These are phyloP conservation scores for Morinoia aosen DNA, from an alignment of 2,888 invertebrate species.

Conservation along the genomic window DNA sequence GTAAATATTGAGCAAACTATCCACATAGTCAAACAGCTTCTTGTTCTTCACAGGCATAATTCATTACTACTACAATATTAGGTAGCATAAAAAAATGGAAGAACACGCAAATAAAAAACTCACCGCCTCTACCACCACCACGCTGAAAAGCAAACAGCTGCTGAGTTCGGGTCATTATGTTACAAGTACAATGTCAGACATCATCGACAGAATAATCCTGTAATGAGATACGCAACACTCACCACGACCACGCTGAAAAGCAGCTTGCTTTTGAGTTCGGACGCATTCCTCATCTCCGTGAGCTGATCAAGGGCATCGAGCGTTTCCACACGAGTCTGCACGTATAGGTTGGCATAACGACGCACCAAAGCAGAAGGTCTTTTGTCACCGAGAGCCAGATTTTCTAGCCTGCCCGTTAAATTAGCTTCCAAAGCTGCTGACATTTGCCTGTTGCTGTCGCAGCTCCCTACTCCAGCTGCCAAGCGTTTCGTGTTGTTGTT, in stretches of 20 bases:
- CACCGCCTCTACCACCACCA: too few species aligned
- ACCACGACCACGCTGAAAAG: constrained; percentile 96
- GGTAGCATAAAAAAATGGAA: too few species aligned
- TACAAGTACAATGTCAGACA: too few species aligned
- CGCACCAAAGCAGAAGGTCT: constrained; percentile 77
- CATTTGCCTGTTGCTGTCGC: background rate
- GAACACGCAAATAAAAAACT: too few species aligned
- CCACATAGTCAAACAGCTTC: too few species aligned
- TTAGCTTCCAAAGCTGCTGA: constrained; percentile 25
- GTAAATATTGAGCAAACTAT: too few species aligned
- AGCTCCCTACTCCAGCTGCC: background rate
- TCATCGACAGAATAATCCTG: too few species aligned
- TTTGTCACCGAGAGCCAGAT: constrained; percentile 67
- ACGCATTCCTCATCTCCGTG: constrained; percentile 84
- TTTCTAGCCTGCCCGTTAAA: constrained; percentile 55
- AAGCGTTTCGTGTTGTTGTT: background rate
- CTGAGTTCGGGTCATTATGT: too few species aligned
- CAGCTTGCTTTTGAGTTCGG: constrained; percentile 93
- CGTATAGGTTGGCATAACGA: constrained; percentile 87
- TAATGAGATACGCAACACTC: constrained; percentile 72
- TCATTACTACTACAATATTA: too few species aligned
- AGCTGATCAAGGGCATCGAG: constrained; percentile 88
- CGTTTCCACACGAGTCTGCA: constrained; percentile 86
- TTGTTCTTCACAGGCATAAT: too few species aligned
- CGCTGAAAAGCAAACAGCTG: too few species aligned